Conservation (phyloP, 1,140 invertebrate genomes). For the Drosophila baimaii region DNA sequence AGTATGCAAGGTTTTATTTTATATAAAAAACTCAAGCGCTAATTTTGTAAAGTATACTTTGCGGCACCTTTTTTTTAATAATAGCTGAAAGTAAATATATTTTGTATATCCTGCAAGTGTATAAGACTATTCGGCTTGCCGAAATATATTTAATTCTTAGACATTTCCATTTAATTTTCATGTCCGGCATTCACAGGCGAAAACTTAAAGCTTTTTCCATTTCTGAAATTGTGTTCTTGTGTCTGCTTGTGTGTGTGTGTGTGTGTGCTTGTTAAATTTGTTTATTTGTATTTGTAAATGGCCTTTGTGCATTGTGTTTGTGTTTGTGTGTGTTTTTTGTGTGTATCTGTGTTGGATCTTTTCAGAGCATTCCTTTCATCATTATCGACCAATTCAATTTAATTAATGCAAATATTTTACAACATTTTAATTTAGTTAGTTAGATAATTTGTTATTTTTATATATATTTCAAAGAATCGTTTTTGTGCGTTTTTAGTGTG, state of each 20-base stretch:
- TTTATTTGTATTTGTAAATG: slow-evolving; percentile 26
- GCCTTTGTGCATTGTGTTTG: slow-evolving; percentile 13
- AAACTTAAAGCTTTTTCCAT: slow-evolving; percentile 32
- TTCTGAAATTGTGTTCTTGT: slow-evolving; percentile 42
- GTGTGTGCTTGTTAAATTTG: slow-evolving; percentile 36
- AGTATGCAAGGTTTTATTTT: too few species aligned
- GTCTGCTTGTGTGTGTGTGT: slow-evolving; percentile 2
- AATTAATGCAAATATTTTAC: slow-evolving; percentile 56
- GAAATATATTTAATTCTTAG: slow-evolving; percentile 5
- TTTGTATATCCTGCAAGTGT: slow-evolving; percentile 24
- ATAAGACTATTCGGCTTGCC: slow-evolving; percentile 15
- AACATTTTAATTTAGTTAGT: slow-evolving; percentile 45
- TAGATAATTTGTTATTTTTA: slow-evolving; percentile 30
- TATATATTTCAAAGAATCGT: slow-evolving; percentile 26
- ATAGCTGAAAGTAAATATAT: background rate
- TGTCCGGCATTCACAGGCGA: slow-evolving; percentile 50
- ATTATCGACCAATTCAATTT: slow-evolving; percentile 59
- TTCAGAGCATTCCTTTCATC: slow-evolving; percentile 45
- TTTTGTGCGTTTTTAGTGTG: slow-evolving; percentile 25
- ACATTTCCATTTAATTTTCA: slow-evolving; percentile 31
- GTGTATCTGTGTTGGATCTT: slow-evolving; percentile 33
- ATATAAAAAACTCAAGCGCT: background rate
- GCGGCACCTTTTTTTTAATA: too few species aligned
- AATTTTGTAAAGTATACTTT: background rate
- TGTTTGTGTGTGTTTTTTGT: slow-evolving; percentile 32